Evolutionary conservation across 2,113 vertebrate species (phyloP).

Genomic region (Microcebus ravelobensis): DNA sequence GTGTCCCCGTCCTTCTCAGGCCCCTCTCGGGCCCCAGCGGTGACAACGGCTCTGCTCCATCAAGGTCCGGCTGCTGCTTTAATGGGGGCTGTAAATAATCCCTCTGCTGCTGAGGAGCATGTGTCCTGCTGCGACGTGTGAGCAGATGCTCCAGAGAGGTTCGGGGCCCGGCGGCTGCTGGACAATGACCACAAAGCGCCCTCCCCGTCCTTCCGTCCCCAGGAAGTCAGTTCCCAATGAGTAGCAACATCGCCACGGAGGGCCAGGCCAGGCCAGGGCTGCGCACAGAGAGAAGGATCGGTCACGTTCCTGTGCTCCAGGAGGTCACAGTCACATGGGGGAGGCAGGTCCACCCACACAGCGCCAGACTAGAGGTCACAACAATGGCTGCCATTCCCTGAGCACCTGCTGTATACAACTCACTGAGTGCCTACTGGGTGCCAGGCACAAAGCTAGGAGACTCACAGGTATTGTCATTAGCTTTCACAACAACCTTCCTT

Average conservation of each 20-base stretch:
- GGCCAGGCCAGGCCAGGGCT: not conserved
- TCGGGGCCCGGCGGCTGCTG: not conserved
- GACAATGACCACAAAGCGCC: fast-evolving
- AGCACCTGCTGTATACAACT: not conserved
- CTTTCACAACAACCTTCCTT: not conserved
- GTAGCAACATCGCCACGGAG: not conserved
- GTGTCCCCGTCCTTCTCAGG: not conserved
- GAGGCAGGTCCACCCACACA: not conserved
- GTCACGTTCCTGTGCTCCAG: not conserved
- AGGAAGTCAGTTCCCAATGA: not conserved
- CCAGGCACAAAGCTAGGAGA: not conserved
- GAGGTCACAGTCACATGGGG: not conserved
- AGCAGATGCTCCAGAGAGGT: not conserved
- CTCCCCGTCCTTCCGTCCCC: not conserved
- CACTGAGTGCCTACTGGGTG: not conserved
- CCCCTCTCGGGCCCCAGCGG: not conserved
- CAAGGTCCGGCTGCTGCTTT: not conserved
- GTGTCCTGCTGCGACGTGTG: not conserved
- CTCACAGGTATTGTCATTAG: not conserved
- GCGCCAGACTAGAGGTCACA: not conserved
- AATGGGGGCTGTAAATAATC: slow-evolving; percentile 28
- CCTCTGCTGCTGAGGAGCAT: not conserved
- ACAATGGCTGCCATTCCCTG: not conserved
- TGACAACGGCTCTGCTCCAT: not conserved
- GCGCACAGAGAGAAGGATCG: not conserved